These are phyloP conservation scores for Aselliscus stoliczkanus DNA, from an alignment of 2,797 vertebrate genomes.

Conservation along the genomic window DNA sequence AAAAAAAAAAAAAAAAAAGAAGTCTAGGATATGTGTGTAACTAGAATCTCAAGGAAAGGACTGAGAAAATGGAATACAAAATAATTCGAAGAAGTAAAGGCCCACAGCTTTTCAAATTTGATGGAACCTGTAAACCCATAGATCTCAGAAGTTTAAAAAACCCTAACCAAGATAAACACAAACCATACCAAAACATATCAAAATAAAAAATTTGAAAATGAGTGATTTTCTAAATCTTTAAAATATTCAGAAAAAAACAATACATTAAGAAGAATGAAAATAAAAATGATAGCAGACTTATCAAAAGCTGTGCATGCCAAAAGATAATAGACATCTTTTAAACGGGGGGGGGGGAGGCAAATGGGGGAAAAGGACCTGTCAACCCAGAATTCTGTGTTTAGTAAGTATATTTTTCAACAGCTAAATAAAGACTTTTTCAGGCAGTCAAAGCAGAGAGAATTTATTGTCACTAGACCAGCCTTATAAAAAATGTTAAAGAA, in stretches of 20 bases:
- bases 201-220: constrained; percentile 2
- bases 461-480: background rate
- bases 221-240: background rate
- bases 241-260: background rate
- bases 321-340: background rate
- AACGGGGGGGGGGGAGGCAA: background rate
- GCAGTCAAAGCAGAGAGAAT: background rate
- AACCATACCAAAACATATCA: background rate
- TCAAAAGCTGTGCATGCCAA: background rate
- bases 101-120: background rate
- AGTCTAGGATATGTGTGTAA: background rate
- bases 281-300: background rate
- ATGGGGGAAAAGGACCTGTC: background rate
- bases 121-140: background rate
- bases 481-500: background rate
- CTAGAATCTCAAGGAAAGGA: background rate
- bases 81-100: background rate
- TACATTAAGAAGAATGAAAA: background rate
- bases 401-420: background rate
- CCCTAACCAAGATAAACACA: background rate
- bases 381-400: background rate
- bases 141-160: background rate
- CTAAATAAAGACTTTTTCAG: background rate
- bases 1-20: too few relatives aligned
- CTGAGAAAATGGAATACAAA: background rate